A percentile compares a stretch with the other conserved stretches of the same genome.
Conservation (phyloP, 2,797 vertebrate species). For the Arnoldichthys spilopterus region DNA sequence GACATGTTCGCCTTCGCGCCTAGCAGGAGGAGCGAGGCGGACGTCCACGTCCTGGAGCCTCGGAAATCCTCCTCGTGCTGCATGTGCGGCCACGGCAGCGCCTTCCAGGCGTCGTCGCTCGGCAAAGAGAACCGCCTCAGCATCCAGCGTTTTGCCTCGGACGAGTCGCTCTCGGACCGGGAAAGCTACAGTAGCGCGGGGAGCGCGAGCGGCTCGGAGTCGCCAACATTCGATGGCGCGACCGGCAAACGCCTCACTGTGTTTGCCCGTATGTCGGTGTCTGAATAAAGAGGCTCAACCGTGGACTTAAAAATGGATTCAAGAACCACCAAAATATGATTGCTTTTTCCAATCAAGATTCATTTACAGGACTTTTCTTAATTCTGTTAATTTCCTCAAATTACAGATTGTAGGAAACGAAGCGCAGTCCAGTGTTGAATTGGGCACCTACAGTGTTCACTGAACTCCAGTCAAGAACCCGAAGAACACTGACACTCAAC, state of each 20-base stretch:
- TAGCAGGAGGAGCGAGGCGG: conserved; percentile 67
- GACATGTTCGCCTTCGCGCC: conserved; percentile 72
- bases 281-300: conserved; percentile 71
- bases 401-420: conserved; percentile 60
- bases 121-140: conserved; percentile 58
- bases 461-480: background rate
- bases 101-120: conserved; percentile 57
- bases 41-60: conserved; percentile 74
- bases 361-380: conserved; percentile 60
- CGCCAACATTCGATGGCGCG: conserved; percentile 79
- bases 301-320: conserved; percentile 18
- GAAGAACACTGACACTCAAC: background rate
- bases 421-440: background rate
- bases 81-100: conserved; percentile 78
- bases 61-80: conserved; percentile 73
- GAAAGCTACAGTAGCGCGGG: conserved; percentile 85
- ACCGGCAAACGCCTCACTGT: conserved; percentile 79
- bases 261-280: conserved; percentile 85
- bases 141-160: conserved; percentile 81
- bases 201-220: conserved; percentile 82
- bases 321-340: conserved; percentile 8
- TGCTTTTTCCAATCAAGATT: conserved; percentile 14
- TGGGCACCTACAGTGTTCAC: background rate
- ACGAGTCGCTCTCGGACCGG: conserved; percentile 82
- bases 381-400: conserved; percentile 67